Evolutionary conservation across 2,888 invertebrate genomes (phyloP), one percentile per base, ranked within the genome.

Genomic region (Sialis fuliginosa): DNA sequence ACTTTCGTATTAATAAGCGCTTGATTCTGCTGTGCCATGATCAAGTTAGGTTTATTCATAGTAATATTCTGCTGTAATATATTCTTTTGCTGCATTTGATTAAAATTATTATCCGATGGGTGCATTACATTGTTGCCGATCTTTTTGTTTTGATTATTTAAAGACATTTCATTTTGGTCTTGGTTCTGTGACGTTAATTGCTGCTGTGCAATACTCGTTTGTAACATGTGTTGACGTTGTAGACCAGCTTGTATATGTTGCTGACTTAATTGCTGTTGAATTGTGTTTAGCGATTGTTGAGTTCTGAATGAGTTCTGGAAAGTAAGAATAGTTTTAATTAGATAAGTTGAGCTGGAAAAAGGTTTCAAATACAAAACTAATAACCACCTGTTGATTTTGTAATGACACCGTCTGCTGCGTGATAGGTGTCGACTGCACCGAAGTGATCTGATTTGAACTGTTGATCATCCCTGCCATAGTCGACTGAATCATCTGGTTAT

Each of bases 281-380:
- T 45, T 51, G 53, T 42, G 57, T 52, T 44, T 51, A 53, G 32
- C 54, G 54, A 39, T 57, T 53, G 33, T 55, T 54, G 44, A 54
- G 48, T 30, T 49, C 47, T 41, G 57, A 56, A 43, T 60, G 60
- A 57, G 56, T 47, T 65, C 65, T 22, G 22, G 22, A 22, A 22
- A 22, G 4, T 22, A 22, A 22, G 22, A 22, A 22, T 2, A 22
- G 22, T 22, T 22, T 22, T 22, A 22, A 22, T 22, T 22, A 22
- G 22, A 22, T 22, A 22, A 22, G 2, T 22, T 4, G 4, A 22
- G 22, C n/a, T n/a, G n/a, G n/a, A n/a, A n/a, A n/a, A n/a, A n/a
- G 22, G 22, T 22, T 22, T 22, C 4, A 22, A 22, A 22, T 5
- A 13, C 10, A 39, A 10, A 39, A 5, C 6, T 10, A 9, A 10